phyloP scores from a whole-genome alignment of 2,888 invertebrate genomes.

The Archips xylosteana region DNA sequence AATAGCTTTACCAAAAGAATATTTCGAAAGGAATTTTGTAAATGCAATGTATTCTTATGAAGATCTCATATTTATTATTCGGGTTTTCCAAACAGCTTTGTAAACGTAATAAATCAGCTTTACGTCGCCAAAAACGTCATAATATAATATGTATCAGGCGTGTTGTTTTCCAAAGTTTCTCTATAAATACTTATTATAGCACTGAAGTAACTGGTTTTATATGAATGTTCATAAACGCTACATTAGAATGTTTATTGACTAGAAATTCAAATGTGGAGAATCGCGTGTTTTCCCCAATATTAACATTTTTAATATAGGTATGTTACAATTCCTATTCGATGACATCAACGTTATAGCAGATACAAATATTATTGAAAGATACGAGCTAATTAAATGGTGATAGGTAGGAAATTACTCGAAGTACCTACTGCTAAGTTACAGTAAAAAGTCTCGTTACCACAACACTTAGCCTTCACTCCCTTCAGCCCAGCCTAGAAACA shows the following conservation, averaged over 20 bases:
- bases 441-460: not conserved
- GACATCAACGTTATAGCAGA: not conserved
- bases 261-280: not conserved
- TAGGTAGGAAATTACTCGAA: not conserved
- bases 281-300: conserved; percentile 12
- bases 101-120: conserved; percentile 1
- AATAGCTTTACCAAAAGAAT: not conserved
- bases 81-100: not conserved
- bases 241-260: conserved; percentile 6
- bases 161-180: not conserved
- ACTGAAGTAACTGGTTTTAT: not conserved
- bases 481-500: conserved; percentile 20
- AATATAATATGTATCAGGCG: not conserved
- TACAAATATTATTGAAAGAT: not conserved
- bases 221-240: not conserved
- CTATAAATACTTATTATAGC: not conserved
- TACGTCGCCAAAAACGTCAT: conserved; percentile 7
- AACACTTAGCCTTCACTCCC: conserved; percentile 22
- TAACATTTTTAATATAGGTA: not conserved
- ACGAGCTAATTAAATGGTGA: not conserved
- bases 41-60: not conserved
- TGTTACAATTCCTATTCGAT: not conserved
- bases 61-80: not conserved
- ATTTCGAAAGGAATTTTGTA: not conserved
- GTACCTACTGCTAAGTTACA: not conserved